Evolutionary conservation across 2,888 invertebrate species (phyloP), one percentile per base, ranked within the genome.

Genomic region (Apantesis nais): DNA sequence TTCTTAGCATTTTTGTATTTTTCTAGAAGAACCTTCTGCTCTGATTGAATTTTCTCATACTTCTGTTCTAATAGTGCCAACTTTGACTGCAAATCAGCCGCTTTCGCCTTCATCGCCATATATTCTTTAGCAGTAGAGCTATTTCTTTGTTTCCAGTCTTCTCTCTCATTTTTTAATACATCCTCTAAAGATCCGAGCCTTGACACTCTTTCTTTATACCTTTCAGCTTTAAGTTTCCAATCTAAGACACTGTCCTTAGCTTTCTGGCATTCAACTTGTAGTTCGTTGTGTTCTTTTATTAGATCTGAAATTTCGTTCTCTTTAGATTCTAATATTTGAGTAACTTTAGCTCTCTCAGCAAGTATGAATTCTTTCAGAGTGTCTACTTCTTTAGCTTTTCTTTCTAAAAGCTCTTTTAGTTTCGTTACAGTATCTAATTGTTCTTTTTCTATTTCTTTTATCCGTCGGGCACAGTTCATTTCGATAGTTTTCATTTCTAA

Each of bases 1-100:
- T 96, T 96, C 86, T 96, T 97, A 3, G 96, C 96, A 69, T 95
- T 96, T 80, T 95, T 96, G 83, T 96, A 97, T 81, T 96, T 97
- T 16, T 95, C 95, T 68, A 96, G 96, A 39, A 96, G 74, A 14
- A 88, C 84, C 34, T 94, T 90, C 68, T 96, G 88, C 64, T 96
- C 96, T 0, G 86, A 78, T 60, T 93, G 90, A 55, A 93, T 58
- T 34, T 88, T 89, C 4, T 88, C 88, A 75, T 88, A 90, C 52
- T 87, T 88, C 60, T 92, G 86, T 66, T 93, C 94, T 68, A 96
- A 87, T 62, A 94, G 93, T 2, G 90, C 79, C 58, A 96, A 91
- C 22, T 92, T 92, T 4, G 90, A 82, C 65, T 96, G 92, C 52
- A 93, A 67, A 55, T 93, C 96, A 0, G 92, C 77, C 4, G 94